phyloP scores from a whole-genome alignment of 2,888 invertebrate genomes.

The Acholoe squamosa region DNA sequence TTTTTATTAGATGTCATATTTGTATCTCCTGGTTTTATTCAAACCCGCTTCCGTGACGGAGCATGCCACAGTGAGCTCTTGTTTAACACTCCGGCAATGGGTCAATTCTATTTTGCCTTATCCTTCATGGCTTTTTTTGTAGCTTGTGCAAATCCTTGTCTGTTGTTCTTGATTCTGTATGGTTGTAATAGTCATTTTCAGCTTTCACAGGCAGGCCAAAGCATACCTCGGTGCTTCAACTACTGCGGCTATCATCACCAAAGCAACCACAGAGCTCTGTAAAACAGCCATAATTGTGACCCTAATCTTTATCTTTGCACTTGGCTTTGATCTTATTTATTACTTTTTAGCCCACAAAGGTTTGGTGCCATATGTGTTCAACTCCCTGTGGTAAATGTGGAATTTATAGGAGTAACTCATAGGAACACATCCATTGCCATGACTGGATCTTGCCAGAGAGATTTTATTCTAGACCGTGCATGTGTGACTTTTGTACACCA shows the following conservation, averaged over 20 bases:
- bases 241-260: constrained; percentile 8
- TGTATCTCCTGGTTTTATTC: constrained; percentile 13
- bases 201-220: not conserved
- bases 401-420: no score
- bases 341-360: constrained; percentile 61
- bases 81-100: not conserved
- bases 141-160: not conserved
- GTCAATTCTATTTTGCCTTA: not conserved
- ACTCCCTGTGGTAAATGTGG: no score
- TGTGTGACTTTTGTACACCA: no score
- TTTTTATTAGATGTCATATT: not conserved
- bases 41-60: not conserved
- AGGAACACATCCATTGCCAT: no score
- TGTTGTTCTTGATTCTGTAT: not conserved
- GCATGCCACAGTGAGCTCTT: constrained; percentile 19
- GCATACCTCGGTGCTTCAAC: not conserved
- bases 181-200: constrained; percentile 17
- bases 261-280: constrained; percentile 46
- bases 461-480: no score
- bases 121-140: not conserved
- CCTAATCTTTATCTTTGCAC: constrained; percentile 55
- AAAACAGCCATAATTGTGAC: constrained; percentile 64
- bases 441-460: no score
- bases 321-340: constrained; percentile 51
- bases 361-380: constrained; percentile 23